Evolutionary conservation across 2,113 vertebrate species (phyloP).

Genomic region (Egretta garzetta): DNA sequence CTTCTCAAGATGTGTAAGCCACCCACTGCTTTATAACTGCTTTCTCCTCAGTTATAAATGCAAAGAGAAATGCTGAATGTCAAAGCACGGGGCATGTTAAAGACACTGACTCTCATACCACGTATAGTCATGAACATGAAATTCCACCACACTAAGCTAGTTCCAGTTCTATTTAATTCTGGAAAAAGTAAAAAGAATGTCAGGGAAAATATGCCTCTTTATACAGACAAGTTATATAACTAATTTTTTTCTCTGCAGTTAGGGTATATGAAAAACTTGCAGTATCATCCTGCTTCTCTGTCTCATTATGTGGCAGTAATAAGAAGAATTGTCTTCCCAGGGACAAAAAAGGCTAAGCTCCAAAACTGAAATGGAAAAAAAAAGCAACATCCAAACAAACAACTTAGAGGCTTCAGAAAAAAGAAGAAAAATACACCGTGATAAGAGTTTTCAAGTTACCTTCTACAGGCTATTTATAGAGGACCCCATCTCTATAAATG

Average conservation of each 20-base stretch:
- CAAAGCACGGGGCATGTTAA: not conserved
- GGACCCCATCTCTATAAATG: not conserved
- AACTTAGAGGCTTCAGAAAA: not conserved
- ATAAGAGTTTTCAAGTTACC: not conserved
- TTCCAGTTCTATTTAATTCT: not conserved
- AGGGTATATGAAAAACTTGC: not conserved
- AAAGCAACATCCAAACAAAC: not conserved
- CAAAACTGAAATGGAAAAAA: not conserved
- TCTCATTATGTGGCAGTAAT: not conserved
- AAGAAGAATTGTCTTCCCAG: not conserved
- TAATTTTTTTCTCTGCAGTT: not conserved
- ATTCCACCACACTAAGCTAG: not conserved
- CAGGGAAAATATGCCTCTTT: not conserved
- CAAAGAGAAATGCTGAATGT: not conserved
- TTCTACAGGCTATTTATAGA: not conserved
- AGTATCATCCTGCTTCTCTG: slow-evolving; percentile 15
- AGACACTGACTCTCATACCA: not conserved
- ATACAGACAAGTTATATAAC: not conserved
- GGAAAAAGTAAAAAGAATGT: not conserved
- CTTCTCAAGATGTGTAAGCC: not conserved
- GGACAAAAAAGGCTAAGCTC: not conserved
- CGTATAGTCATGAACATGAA: not conserved
- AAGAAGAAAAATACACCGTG: not conserved
- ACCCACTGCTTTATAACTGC: not conserved
- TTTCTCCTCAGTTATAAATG: not conserved